Percentiles rank a stretch among this genome's conserved stretches.
These are phyloP conservation scores for Lipotes vexillifer DNA, from an alignment of 2,113 vertebrate species.

Conservation along the genomic window DNA sequence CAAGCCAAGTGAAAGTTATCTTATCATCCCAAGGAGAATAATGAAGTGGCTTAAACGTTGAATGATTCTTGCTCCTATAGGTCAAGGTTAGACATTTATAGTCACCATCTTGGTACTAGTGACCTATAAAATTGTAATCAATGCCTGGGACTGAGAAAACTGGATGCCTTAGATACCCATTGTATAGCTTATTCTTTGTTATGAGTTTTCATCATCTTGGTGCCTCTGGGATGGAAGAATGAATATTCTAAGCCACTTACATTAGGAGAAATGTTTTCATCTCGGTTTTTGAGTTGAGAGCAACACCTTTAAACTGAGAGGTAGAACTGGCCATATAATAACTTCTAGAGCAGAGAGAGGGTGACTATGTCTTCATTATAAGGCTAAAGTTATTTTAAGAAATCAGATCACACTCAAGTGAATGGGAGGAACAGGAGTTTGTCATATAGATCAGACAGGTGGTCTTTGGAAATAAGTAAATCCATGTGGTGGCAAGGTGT, in stretches of 20 bases:
- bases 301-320: constrained; percentile 45
- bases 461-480: neutral
- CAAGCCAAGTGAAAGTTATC: neutral
- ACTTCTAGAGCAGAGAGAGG: neutral
- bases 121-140: constrained; percentile 15
- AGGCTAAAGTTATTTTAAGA: neutral
- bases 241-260: neutral
- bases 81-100: constrained; percentile 16
- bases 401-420: neutral
- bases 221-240: neutral
- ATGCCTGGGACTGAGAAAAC: neutral
- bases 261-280: constrained; percentile 54
- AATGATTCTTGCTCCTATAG: constrained; percentile 17
- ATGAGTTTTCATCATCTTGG: neutral
- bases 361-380: neutral
- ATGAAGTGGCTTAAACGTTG: constrained; percentile 25
- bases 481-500: neutral
- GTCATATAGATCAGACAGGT: neutral
- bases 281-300: constrained; percentile 43
- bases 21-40: constrained; percentile 27
- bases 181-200: neutral
- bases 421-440: neutral
- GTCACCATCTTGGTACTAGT: neutral
- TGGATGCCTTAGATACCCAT: neutral
- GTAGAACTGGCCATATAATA: neutral